These are phyloP conservation scores for Mylabris sibirica DNA, from an alignment of 2,888 invertebrate species.

Conservation along the genomic window DNA sequence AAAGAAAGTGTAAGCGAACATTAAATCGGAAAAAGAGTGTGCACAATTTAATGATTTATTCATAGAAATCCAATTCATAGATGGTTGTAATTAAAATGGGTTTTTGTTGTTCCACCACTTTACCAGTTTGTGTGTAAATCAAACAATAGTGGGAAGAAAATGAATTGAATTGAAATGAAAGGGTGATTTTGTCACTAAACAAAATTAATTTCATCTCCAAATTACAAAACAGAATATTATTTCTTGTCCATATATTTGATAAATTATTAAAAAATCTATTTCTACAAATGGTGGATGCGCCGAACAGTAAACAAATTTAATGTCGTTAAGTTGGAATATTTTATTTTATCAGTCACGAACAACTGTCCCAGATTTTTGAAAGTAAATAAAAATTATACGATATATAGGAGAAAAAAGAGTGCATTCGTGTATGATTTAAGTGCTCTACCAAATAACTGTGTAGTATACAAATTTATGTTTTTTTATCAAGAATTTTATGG, in stretches of 20 bases:
- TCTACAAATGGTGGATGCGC: background rate
- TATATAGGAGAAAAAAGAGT: slow-evolving; percentile 13
- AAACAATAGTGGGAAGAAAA: background rate
- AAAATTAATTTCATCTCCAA: background rate
- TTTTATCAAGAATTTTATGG: slow-evolving; percentile 32
- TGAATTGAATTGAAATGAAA: background rate
- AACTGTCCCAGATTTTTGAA: background rate
- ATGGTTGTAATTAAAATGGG: slow-evolving; percentile 14
- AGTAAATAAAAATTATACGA: slow-evolving; percentile 6
- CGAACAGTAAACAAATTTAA: background rate
- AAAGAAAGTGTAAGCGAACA: background rate
- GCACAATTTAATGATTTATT: slow-evolving; percentile 13
- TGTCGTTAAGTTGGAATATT: background rate
- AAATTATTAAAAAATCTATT: background rate
- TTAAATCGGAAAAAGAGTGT: too few relatives aligned
- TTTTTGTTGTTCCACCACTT: slow-evolving; percentile 6
- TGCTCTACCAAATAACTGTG: background rate
- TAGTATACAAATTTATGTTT: slow-evolving; percentile 23
- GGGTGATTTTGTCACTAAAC: background rate
- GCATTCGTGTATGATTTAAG: background rate
- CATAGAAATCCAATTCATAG: slow-evolving; percentile 4
- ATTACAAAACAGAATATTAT: background rate
- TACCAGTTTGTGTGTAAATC: background rate
- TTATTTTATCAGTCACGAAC: slow-evolving; percentile 4
- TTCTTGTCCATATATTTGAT: too few relatives aligned